Evolutionary conservation across 2,113 vertebrate species (phyloP).

Genomic region (Perca schrenkii): DNA sequence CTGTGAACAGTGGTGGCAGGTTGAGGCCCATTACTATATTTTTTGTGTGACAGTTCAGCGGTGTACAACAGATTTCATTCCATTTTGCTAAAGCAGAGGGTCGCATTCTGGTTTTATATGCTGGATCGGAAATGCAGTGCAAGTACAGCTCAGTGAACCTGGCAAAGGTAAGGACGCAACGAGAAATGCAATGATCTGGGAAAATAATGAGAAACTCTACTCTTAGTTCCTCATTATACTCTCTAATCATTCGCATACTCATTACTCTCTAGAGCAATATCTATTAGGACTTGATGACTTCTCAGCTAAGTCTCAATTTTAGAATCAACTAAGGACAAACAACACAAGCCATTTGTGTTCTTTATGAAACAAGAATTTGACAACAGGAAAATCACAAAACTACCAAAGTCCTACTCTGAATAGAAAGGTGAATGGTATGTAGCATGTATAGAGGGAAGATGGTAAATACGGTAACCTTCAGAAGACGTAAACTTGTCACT

Average conservation of each 20-base stretch:
- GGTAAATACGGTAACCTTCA: constrained; percentile 29
- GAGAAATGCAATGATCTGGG: constrained; percentile 1
- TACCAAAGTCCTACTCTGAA: neutral
- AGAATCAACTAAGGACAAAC: constrained; percentile 14
- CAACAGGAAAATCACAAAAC: neutral
- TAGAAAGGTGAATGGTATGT: constrained; percentile 20
- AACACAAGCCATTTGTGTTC: neutral
- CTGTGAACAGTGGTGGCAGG: constrained; percentile 69
- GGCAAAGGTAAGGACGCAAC: constrained; percentile 20
- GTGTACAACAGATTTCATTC: constrained; percentile 66
- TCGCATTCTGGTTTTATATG: constrained; percentile 51
- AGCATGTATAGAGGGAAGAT: neutral
- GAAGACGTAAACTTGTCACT: constrained; percentile 5
- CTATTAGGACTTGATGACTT: constrained; percentile 43
- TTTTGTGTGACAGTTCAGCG: constrained; percentile 75
- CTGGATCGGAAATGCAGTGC: constrained; percentile 25
- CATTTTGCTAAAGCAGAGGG: constrained; percentile 62
- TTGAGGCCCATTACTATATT: constrained; percentile 74
- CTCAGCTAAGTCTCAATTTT: constrained; percentile 17
- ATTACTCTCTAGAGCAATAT: constrained; percentile 22
- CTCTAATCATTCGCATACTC: constrained; percentile 42
- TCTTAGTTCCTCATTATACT: constrained; percentile 32
- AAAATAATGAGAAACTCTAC: constrained; percentile 33
- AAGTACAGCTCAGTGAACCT: constrained; percentile 31
- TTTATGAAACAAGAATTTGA: constrained; percentile 4